phyloP scores from a whole-genome alignment of 2,797 vertebrate genomes.

The Chrosomus eos region DNA sequence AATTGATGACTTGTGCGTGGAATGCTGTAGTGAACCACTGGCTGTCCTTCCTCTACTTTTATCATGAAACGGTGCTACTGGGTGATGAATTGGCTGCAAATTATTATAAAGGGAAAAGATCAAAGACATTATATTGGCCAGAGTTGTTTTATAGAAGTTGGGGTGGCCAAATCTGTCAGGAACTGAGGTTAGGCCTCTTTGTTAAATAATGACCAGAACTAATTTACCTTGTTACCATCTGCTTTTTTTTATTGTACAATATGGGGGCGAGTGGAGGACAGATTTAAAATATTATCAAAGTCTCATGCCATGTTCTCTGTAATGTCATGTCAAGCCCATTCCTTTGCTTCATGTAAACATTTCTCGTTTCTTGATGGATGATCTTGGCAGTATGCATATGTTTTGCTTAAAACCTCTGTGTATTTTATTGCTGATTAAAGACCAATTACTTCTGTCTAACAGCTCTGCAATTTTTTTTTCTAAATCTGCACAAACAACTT shows the following conservation, averaged over 20 bases:
- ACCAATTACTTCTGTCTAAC: constrained; percentile 12
- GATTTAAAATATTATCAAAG: not conserved
- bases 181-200: constrained; percentile 36
- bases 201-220: constrained; percentile 61
- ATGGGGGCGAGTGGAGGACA: not conserved
- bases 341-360: constrained; percentile 37
- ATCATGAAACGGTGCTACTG: constrained; percentile 59
- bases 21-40: constrained; percentile 48
- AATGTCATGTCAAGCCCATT: constrained; percentile 21
- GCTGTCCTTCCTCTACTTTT: constrained; percentile 64
- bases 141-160: constrained; percentile 64
- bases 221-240: constrained; percentile 52
- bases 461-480: constrained; percentile 11
- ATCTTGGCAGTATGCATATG: constrained; percentile 28
- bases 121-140: constrained; percentile 68
- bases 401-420: constrained; percentile 13
- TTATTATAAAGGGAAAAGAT: constrained; percentile 66
- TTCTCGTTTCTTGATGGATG: constrained; percentile 14
- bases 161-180: constrained; percentile 50
- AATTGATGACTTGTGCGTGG: constrained; percentile 48
- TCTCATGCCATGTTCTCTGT: constrained; percentile 2
- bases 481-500: constrained; percentile 9
- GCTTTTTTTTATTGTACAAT: constrained; percentile 27
- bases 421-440: constrained; percentile 42
- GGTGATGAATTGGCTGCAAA: constrained; percentile 67